These are phyloP conservation scores for Lynx canadensis DNA, from an alignment of 2,113 vertebrate genomes.

Conservation along the genomic window DNA sequence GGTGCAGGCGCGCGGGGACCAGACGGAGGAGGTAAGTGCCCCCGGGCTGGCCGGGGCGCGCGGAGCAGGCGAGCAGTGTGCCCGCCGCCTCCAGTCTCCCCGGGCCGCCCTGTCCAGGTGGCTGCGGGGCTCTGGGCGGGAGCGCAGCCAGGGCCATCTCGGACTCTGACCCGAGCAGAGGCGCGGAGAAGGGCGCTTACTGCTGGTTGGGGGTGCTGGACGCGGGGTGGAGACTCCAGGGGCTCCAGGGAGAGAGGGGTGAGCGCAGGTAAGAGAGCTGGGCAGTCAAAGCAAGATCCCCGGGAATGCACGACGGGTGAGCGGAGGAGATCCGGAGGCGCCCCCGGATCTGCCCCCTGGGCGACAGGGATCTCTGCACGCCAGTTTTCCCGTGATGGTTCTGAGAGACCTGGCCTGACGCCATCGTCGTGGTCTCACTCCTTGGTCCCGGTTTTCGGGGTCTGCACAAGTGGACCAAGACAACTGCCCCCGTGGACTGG, in stretches of 20 bases:
- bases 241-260: neutral
- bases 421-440: neutral
- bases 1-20: neutral
- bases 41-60: neutral
- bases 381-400: neutral
- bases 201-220: neutral
- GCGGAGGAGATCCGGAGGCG: neutral
- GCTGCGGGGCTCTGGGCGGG: too few species aligned
- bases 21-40: neutral
- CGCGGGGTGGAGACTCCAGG: too few species aligned
- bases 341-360: neutral
- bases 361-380: neutral
- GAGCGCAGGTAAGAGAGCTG: neutral
- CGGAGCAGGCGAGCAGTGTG: too few species aligned
- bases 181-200: neutral
- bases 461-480: neutral
- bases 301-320: neutral
- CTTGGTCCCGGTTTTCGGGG: neutral
- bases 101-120: neutral
- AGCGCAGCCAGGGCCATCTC: too few species aligned
- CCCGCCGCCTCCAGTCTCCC: neutral
- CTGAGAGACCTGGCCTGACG: neutral
- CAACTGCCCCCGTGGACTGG: neutral
- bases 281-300: rapidly evolving
- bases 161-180: neutral